Conservation (phyloP, 2,113 vertebrate genomes). For the Antigone vipio region DNA sequence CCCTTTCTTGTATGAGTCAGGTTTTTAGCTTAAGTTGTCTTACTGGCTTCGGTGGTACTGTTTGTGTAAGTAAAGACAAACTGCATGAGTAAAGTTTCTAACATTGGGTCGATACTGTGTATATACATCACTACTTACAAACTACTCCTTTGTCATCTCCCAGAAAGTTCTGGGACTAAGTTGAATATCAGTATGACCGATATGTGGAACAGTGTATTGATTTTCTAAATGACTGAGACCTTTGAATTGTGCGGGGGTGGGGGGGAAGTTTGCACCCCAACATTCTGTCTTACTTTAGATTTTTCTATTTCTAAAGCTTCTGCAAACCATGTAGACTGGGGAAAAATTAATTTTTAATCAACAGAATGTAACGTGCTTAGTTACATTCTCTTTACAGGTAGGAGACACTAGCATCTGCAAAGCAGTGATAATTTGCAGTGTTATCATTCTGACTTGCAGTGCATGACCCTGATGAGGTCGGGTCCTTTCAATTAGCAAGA, state of each 20-base stretch:
- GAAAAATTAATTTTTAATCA: neutral
- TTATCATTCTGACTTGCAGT: neutral
- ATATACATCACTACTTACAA: neutral
- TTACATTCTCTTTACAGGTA: neutral
- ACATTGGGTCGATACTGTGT: neutral
- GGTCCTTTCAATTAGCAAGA: slow-evolving; percentile 11
- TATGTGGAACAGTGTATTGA: neutral
- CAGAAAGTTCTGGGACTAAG: neutral
- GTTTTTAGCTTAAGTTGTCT: neutral
- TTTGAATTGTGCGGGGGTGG: neutral
- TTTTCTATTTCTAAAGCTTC: neutral
- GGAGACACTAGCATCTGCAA: neutral
- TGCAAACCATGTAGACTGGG: neutral
- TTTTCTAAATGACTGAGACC: neutral
- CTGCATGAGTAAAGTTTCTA: neutral
- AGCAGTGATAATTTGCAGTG: neutral
- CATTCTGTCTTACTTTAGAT: neutral
- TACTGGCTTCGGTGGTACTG: neutral
- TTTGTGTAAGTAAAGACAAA: neutral
- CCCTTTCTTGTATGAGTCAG: neutral
- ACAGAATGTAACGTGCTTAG: neutral
- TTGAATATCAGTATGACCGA: neutral
- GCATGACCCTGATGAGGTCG: neutral
- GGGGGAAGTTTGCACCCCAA: neutral
- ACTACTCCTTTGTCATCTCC: neutral